Conservation (phyloP, 2,113 vertebrate genomes). For the Philantomba maxwellii region DNA sequence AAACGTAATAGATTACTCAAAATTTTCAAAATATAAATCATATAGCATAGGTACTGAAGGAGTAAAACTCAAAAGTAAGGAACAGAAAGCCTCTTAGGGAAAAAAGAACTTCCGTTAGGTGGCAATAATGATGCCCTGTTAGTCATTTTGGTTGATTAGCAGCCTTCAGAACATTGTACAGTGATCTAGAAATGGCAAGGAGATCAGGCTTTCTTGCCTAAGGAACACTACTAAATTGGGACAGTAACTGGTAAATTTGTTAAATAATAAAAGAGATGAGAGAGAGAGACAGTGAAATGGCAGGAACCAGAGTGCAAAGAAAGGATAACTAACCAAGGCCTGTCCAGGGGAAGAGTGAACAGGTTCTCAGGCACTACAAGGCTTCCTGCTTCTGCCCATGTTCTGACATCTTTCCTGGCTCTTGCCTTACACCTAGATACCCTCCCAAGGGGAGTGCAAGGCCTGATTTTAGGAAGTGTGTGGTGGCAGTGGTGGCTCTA, state of each 20-base stretch:
- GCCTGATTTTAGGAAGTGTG: not conserved
- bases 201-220: not conserved
- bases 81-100: not conserved
- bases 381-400: not conserved
- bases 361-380: rapidly evolving
- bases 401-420: not conserved
- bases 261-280: not conserved
- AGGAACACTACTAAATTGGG: not conserved
- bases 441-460: no score
- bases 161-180: not conserved
- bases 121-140: not conserved
- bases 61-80: not conserved
- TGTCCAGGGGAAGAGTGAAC: not conserved
- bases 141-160: not conserved
- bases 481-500: not conserved
- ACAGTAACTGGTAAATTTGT: not conserved
- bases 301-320: not conserved
- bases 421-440: not conserved
- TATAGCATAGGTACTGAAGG: not conserved
- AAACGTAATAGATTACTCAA: not conserved
- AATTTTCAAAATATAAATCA: not conserved
- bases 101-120: not conserved
- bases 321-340: not conserved
- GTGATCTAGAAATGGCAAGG: not conserved
- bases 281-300: not conserved